These are phyloP conservation scores for Poecilia gillii DNA, from an alignment of 2,797 vertebrate species.

Conservation along the genomic window DNA sequence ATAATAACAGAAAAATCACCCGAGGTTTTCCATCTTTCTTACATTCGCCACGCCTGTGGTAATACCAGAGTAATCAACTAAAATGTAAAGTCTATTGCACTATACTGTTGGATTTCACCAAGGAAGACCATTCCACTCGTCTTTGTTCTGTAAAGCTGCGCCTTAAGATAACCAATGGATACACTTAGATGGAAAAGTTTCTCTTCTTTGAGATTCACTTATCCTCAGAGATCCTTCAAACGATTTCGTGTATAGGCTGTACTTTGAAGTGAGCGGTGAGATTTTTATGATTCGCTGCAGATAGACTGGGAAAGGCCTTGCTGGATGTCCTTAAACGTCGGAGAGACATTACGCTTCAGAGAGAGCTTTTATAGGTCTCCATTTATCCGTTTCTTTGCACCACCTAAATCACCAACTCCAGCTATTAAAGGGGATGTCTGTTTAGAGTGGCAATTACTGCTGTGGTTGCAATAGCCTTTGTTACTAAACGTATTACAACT, in stretches of 20 bases:
- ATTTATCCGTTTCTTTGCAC: background rate
- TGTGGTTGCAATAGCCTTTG: background rate
- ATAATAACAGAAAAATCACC: slow-evolving; percentile 62
- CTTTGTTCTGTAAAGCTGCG: slow-evolving; percentile 58
- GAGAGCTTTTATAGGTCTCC: slow-evolving; percentile 1
- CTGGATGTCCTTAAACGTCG: background rate
- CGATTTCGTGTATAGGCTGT: slow-evolving; percentile 21
- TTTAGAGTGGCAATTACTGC: background rate
- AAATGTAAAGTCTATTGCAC: slow-evolving; percentile 52
- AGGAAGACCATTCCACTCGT: slow-evolving; percentile 47
- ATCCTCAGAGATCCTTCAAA: slow-evolving; percentile 38
- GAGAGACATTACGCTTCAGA: background rate
- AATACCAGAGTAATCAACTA: slow-evolving; percentile 59
- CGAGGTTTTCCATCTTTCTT: slow-evolving; percentile 19
- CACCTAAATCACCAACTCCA: background rate
- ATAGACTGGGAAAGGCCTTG: background rate
- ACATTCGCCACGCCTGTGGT: slow-evolving; percentile 37
- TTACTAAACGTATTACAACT: background rate
- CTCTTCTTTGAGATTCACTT: slow-evolving; percentile 29
- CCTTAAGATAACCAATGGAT: slow-evolving; percentile 40
- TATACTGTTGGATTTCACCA: slow-evolving; percentile 36
- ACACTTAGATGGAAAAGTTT: slow-evolving; percentile 20
- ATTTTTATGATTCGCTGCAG: slow-evolving; percentile 13
- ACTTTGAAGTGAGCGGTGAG: slow-evolving; percentile 20
- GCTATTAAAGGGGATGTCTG: background rate